A percentile compares a stretch with the other conserved stretches of the same genome.
These are phyloP conservation scores for Trilocha varians DNA, from an alignment of 2,888 invertebrate genomes.

Conservation along the genomic window DNA sequence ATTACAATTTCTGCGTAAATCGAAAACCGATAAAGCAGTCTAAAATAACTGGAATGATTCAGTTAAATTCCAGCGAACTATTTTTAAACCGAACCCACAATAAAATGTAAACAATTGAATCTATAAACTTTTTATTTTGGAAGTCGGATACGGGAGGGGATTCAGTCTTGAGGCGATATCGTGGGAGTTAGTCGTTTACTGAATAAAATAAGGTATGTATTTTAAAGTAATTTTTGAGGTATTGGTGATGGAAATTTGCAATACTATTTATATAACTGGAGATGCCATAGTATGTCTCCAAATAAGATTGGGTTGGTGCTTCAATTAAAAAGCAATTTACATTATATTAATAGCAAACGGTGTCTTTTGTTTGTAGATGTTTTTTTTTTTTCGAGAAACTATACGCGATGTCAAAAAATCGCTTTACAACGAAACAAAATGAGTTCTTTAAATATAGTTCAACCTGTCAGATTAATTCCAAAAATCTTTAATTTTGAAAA, in stretches of 20 bases:
- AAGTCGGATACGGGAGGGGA: not conserved
- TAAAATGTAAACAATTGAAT: constrained; percentile 10
- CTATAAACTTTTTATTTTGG: not conserved
- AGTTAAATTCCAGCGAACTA: constrained; percentile 1
- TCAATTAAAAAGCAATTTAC: constrained; percentile 56
- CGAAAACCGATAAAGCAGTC: not conserved
- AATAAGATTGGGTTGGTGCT: constrained; percentile 88
- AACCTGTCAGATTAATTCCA: too few species aligned
- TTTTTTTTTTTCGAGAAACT: too few species aligned
- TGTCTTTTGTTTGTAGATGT: constrained; percentile 25
- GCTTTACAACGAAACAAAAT: too few species aligned
- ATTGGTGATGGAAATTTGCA: constrained; percentile 99
- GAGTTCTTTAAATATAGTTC: too few species aligned
- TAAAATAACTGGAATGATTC: not conserved
- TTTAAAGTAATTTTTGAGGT: constrained; percentile 71
- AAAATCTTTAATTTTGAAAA: too few species aligned
- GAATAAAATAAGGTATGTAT: too few species aligned
- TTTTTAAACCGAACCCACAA: constrained; percentile 5
- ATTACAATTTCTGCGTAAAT: too few species aligned
- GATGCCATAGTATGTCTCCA: constrained; percentile 94
- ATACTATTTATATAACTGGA: constrained; percentile 99
- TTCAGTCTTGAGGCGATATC: not conserved
- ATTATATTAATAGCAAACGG: constrained; percentile 16
- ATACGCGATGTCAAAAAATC: too few species aligned
- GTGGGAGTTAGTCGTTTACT: not conserved